Percentiles rank a stretch among this genome's conserved stretches.
phyloP scores from a whole-genome alignment of 2,888 invertebrate species.

The Coelopa pilipes region DNA sequence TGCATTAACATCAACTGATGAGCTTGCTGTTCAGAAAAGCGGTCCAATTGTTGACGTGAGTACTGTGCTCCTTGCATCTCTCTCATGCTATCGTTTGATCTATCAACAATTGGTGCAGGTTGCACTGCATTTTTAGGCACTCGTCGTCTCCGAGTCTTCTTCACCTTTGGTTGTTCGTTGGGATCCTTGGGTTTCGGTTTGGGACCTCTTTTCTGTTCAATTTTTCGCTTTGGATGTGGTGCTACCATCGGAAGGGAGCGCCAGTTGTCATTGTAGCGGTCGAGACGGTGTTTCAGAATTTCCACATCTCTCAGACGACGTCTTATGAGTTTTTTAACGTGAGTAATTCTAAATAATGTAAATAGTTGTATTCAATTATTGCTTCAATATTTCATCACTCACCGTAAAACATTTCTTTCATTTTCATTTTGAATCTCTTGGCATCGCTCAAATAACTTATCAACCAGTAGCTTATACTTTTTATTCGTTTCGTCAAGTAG shows the following conservation, averaged over 20 bases:
- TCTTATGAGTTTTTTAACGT: conserved; percentile 60
- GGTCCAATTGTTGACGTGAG: conserved; percentile 9
- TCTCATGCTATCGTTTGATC: neutral
- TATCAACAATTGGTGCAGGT: neutral
- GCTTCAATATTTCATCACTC: conserved; percentile 24
- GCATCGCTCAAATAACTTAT: conserved; percentile 58
- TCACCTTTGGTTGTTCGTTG: conserved; percentile 43
- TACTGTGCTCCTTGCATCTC: neutral
- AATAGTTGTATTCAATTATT: neutral
- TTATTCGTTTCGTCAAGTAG: conserved; percentile 53
- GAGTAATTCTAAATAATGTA: conserved; percentile 54
- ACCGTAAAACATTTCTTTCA: conserved; percentile 63
- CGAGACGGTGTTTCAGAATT: conserved; percentile 60
- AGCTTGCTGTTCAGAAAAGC: conserved; percentile 38
- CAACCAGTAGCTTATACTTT: conserved; percentile 59
- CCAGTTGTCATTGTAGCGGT: conserved; percentile 64
- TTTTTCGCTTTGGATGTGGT: conserved; percentile 62
- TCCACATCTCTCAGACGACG: conserved; percentile 61
- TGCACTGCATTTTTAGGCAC: conserved; percentile 45
- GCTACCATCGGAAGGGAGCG: conserved; percentile 61
- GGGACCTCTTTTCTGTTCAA: conserved; percentile 64
- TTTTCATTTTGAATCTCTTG: conserved; percentile 64
- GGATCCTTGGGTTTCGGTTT: conserved; percentile 56
- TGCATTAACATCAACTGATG: conserved; percentile 45
- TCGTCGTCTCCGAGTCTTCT: conserved; percentile 53